Evolutionary conservation across 2,888 invertebrate genomes (phyloP).

Genomic region (Ochlodes sylvanus): DNA sequence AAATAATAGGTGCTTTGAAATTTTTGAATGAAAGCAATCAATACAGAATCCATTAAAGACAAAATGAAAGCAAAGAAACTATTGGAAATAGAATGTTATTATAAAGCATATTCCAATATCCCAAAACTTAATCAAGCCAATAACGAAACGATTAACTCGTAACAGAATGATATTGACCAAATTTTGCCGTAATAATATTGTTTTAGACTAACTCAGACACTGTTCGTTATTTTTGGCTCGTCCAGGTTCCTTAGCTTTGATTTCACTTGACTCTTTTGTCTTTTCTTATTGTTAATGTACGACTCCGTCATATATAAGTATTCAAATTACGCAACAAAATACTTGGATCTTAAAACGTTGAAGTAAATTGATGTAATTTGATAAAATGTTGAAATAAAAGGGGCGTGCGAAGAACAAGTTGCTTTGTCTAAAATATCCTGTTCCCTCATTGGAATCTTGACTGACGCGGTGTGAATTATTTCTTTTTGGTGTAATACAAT

Average conservation of each 20-base stretch:
- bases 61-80: not conserved
- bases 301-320: not conserved
- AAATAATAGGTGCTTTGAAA: not conserved
- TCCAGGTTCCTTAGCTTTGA: constrained; percentile 4
- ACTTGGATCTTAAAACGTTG: not conserved
- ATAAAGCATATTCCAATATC: not conserved
- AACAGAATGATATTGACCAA: constrained; percentile 3
- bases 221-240: constrained; percentile 31
- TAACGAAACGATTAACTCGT: not conserved
- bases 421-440: not conserved
- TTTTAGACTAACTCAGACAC: constrained; percentile 15
- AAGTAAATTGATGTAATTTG: constrained; percentile 1
- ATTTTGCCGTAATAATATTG: constrained; percentile 26
- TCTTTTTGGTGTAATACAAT: not conserved
- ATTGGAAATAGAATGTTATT: not conserved
- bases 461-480: not conserved
- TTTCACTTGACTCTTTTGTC: not conserved
- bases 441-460: not conserved
- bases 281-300: not conserved
- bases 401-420: not conserved
- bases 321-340: not conserved
- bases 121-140: not conserved
- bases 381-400: not conserved
- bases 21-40: not conserved
- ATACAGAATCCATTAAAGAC: not conserved